These are phyloP conservation scores for Natator depressus DNA, from an alignment of 2,113 vertebrate genomes.

Conservation along the genomic window DNA sequence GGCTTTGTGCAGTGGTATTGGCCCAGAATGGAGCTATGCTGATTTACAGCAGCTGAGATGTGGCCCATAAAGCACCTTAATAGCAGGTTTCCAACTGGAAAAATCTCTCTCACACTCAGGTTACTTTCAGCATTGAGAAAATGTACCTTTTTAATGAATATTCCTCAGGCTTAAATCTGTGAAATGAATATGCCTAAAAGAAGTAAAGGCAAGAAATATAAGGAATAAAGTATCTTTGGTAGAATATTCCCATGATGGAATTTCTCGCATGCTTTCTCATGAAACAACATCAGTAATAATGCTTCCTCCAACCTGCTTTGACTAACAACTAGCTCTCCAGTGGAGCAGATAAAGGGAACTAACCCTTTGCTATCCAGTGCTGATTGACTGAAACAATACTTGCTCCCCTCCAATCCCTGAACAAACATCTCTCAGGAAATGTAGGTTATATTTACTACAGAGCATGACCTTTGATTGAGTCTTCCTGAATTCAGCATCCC, in stretches of 20 bases:
- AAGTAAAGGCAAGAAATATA: neutral
- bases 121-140: accelerated
- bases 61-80: neutral
- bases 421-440: neutral
- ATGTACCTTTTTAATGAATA: accelerated
- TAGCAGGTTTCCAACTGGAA: neutral
- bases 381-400: neutral
- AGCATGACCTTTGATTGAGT: neutral
- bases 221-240: neutral
- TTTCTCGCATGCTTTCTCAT: neutral
- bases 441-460: neutral
- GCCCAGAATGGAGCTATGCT: neutral
- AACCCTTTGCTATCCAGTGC: neutral
- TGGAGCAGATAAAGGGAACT: neutral
- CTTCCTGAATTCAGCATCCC: neutral
- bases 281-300: neutral
- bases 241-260: neutral
- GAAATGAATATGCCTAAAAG: neutral
- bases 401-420: neutral
- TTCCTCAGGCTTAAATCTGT: neutral
- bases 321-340: neutral
- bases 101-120: neutral
- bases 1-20: neutral
- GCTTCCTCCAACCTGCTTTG: neutral
- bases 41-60: neutral